Conservation (phyloP, 2,888 invertebrate species). For the Archaeoteleia sp. region DNA sequence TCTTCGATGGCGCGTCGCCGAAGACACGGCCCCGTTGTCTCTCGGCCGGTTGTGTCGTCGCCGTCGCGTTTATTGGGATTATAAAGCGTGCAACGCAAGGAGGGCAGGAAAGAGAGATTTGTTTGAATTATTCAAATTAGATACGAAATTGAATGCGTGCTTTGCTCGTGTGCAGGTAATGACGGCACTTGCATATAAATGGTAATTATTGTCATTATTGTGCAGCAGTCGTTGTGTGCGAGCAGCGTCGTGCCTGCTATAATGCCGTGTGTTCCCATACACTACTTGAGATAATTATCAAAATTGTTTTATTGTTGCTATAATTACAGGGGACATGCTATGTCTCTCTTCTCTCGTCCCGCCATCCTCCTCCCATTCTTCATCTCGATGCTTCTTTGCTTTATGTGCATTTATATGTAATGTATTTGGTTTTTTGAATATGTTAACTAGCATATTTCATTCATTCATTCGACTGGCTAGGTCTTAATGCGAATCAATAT, state of each 20-base stretch:
- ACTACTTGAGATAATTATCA: constrained; percentile 74
- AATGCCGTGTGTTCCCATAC: constrained; percentile 73
- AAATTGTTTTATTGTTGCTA: constrained; percentile 74
- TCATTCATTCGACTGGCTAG: too few species aligned
- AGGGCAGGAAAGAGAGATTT: constrained; percentile 74
- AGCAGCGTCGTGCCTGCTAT: constrained; percentile 61
- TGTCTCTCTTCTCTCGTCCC: constrained; percentile 55
- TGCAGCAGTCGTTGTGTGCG: constrained; percentile 72
- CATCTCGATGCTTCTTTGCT: constrained; percentile 43
- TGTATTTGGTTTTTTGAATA: constrained; percentile 26
- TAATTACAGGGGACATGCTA: constrained; percentile 73
- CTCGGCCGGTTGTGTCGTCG: constrained; percentile 38
- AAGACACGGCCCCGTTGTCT: constrained; percentile 37
- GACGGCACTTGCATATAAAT: constrained; percentile 75
- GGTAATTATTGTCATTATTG: constrained; percentile 75
- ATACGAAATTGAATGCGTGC: constrained; percentile 75
- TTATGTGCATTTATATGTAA: constrained; percentile 30
- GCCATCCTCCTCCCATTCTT: constrained; percentile 44
- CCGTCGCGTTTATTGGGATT: constrained; percentile 71
- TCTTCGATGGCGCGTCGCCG: constrained; percentile 25
- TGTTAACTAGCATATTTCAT: too few species aligned
- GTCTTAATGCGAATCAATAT: too few species aligned
- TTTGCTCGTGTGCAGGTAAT: constrained; percentile 74
- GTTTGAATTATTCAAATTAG: constrained; percentile 75
- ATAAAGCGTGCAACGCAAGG: constrained; percentile 72